Evolutionary conservation across 2,113 vertebrate species (phyloP), one percentile per base, ranked within the genome.

Genomic region (Bubo scandiacus): DNA sequence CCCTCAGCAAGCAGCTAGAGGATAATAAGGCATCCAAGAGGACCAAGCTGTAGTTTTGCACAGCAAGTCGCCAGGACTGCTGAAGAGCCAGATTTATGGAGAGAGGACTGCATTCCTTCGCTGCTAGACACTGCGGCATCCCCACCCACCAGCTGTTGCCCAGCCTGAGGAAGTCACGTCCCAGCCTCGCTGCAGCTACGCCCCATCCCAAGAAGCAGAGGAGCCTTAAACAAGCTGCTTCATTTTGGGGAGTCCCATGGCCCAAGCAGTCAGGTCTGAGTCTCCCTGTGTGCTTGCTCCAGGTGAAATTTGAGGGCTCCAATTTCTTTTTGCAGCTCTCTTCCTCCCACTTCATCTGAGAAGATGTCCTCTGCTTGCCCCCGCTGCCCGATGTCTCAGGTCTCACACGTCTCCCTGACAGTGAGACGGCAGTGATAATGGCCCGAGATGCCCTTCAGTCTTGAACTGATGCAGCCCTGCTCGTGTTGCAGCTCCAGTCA

Each of bases 81-180:
- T 63, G 77, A 63, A 85, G 58, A 91, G 89, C 73, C 81, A 75
- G 93, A 89, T 90, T 81, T 85, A 57, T 79, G 84, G 84, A 43
- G 83, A 45, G 52, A 94, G 36, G 79, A 43, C 58, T 85, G 92
- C 93, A 91, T 93, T 96, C 94, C 92, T 96, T 91, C 10, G 0
- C 78, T 0, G 11, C 90, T 45, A 61, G 73, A 90, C 49, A 3
- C 93, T 87, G 92, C 40, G 2, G 90, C 87, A 81, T 96, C 88
- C 86, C 94, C 96, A 94, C 94, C 91, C 91, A 89, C 10, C 95
- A 95, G 94, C 94, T 95, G 91, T 12, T 30, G 72, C 94, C 61
- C 86, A 74, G 86, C 65, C 75, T 27, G 74, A 54, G 67, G 51
- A 75, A 84, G 40, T 59, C 80, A 2, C 1, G 7, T 79, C 95